These are phyloP conservation scores for Carcharodon carcharias DNA, from an alignment of 2,797 vertebrate genomes.

Conservation along the genomic window DNA sequence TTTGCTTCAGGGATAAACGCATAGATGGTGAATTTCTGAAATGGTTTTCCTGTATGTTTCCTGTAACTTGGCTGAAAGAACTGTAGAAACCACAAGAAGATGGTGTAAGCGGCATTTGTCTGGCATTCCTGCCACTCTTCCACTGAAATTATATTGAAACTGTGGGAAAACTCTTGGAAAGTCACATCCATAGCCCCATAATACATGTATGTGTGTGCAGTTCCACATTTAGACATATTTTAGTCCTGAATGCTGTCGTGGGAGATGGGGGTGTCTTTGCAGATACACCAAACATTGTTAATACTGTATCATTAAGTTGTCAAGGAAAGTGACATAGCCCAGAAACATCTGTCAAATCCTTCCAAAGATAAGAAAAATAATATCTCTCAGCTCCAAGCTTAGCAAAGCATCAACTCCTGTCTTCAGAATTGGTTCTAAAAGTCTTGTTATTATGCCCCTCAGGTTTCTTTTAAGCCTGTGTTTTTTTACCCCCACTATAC, in stretches of 20 bases:
- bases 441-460: not conserved
- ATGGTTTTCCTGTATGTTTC: not conserved
- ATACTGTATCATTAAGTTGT: slow-evolving; percentile 61
- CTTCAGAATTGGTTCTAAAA: not conserved
- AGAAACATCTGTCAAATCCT: slow-evolving; percentile 60
- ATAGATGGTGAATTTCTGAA: not conserved
- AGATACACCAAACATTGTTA: not conserved
- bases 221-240: not conserved
- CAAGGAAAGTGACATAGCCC: slow-evolving; percentile 60
- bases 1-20: not conserved
- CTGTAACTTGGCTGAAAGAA: not conserved
- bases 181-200: not conserved
- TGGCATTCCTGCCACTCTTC: not conserved
- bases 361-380: not conserved
- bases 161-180: not conserved
- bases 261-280: not conserved
- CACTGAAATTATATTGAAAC: not conserved
- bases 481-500: not conserved
- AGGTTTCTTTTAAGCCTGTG: not conserved
- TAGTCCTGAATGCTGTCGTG: not conserved
- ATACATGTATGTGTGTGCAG: not conserved
- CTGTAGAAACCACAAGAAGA: not conserved
- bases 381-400: not conserved
- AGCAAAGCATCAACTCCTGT: not conserved
- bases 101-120: not conserved